Percentiles rank a stretch among this genome's conserved stretches.
phyloP scores from a whole-genome alignment of 2,113 vertebrate genomes.

The Gallinago paraguaiae region DNA sequence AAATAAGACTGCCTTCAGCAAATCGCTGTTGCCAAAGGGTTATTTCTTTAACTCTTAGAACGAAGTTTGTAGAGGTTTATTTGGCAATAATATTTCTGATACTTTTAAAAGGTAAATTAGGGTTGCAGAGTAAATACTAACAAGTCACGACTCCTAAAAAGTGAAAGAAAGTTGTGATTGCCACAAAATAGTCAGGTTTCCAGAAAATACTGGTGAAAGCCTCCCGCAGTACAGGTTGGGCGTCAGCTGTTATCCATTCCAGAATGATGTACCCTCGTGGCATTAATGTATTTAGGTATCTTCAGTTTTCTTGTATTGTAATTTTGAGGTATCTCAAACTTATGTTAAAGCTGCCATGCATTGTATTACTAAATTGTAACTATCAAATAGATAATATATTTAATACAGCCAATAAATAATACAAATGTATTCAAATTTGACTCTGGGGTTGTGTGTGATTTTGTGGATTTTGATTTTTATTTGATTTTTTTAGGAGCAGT shows the following conservation, averaged over 20 bases:
- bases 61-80: not conserved
- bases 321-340: conserved; percentile 71
- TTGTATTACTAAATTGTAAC: conserved; percentile 87
- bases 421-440: conserved; percentile 62
- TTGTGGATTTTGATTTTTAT: not conserved
- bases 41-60: conserved; percentile 22
- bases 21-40: conserved; percentile 60
- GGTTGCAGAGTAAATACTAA: conserved; percentile 50
- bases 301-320: conserved; percentile 68
- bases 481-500: no score
- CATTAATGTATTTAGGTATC: conserved; percentile 69
- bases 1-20: conserved; percentile 29
- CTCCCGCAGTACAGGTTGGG: not conserved
- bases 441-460: not conserved
- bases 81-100: conserved; percentile 29
- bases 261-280: conserved; percentile 67
- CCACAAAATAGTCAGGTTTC: not conserved
- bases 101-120: conserved; percentile 10
- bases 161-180: not conserved
- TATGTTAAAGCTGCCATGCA: conserved; percentile 79
- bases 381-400: conserved; percentile 90
- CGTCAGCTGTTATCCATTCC: conserved; percentile 73
- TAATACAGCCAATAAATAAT: conserved; percentile 85
- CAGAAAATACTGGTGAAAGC: not conserved
- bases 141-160: conserved; percentile 24